Percentiles rank a stretch among this genome's conserved stretches.
These are phyloP conservation scores for Ophonus ardosiacus DNA, from an alignment of 2,888 invertebrate genomes.

Conservation along the genomic window DNA sequence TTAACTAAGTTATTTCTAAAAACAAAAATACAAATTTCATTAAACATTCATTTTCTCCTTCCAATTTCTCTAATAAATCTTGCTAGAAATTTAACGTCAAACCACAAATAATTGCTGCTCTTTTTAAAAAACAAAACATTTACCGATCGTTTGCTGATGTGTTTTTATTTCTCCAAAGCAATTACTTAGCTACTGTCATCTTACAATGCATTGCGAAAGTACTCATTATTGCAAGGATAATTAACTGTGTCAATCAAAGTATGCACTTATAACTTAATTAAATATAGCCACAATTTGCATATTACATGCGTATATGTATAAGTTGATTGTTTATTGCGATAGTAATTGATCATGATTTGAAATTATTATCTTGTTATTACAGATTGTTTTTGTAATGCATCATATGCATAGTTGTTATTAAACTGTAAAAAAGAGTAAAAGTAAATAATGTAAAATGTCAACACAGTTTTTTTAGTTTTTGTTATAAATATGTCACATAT, in stretches of 20 bases:
- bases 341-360: not conserved
- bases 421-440: not conserved
- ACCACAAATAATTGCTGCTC: no score
- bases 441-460: not conserved
- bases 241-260: conserved; percentile 51
- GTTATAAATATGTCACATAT: no score
- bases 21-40: no score
- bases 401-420: not conserved
- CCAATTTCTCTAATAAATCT: no score
- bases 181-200: conserved; percentile 12
- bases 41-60: no score
- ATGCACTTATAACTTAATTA: conserved; percentile 13
- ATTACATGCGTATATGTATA: not conserved
- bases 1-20: no score
- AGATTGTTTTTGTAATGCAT: not conserved
- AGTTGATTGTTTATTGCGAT: not conserved
- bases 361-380: not conserved
- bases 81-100: no score
- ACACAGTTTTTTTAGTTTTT: not conserved
- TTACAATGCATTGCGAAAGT: not conserved
- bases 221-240: conserved; percentile 6
- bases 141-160: no score
- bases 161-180: not conserved
- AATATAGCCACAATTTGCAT: not conserved
- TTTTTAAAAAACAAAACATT: no score